Evolutionary conservation across 2,888 invertebrate species (phyloP), one percentile per base, ranked within the genome.

Genomic region (Phengaris alcon): DNA sequence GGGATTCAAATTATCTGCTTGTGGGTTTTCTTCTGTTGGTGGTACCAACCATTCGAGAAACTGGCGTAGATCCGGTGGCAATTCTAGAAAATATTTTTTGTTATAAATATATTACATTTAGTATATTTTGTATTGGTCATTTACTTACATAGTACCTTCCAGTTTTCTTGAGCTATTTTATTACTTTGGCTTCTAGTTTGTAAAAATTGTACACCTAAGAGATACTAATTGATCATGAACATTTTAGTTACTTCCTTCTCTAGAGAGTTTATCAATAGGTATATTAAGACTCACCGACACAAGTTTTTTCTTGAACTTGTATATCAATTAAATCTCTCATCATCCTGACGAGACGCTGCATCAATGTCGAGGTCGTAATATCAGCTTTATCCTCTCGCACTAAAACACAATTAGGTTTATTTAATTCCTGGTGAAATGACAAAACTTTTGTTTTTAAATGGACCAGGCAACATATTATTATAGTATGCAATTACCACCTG

Each of bases 261-360:
- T 59, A 4, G 10, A n/a, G 35, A 15, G 10, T 35, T 1, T 12
- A 12, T 64, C 35, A 44, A 15, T 13, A 22, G 22, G 22, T 22
- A 64, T 9, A n/a, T n/a, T 1, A 15, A 22, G 22, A 72, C 54
- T 72, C 6, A 93, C 93, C 86, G 0, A 85, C 79, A 69, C 93
- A 92, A 0, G 91, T 91, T 77, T 85, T 88, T 80, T 90, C 87
- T 59, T 90, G 85, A 0, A 93, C 92, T 78, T 92, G 90, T 48
- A 84, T 88, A 73, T 92, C 87, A 0, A 93, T 87, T 35, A 93
- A 80, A 2, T 92, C 91, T 0, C 86, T 82, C 86, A 93, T 87
- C 10, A 93, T 83, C 5, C 82, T 80, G 0, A 90, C 86, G 6
- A 93, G 79, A 69, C 90, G 89, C 79, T 89, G 88, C 92, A 93